These are phyloP conservation scores for Arrhopalites spinosus DNA, from an alignment of 2,888 invertebrate species.

Conservation along the genomic window DNA sequence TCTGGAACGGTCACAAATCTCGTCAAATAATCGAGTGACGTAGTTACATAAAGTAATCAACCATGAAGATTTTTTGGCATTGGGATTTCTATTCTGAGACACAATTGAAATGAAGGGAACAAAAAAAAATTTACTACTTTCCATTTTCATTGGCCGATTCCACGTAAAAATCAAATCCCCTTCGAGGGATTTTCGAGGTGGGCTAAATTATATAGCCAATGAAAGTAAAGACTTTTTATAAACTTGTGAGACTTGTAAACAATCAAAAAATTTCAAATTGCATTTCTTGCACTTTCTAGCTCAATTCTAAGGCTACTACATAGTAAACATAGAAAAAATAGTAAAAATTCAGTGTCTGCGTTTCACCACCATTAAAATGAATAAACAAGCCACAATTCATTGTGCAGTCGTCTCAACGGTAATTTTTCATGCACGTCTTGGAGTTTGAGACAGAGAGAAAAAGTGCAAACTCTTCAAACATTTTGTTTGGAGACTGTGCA, in stretches of 20 bases:
- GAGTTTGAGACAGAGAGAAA: neutral
- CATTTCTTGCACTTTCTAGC: conserved; percentile 19
- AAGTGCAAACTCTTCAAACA: too few relatives aligned
- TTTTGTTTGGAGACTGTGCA: too few relatives aligned
- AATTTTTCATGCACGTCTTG: neutral
- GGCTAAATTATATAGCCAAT: too few relatives aligned
- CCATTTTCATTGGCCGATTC: neutral
- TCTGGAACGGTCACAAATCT: too few relatives aligned
- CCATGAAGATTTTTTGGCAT: too few relatives aligned
- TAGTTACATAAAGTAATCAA: too few relatives aligned
- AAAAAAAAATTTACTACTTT: neutral
- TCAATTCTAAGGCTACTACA: conserved; percentile 21
- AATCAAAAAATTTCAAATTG: neutral
- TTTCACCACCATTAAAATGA: neutral
- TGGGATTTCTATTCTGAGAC: neutral
- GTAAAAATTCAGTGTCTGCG: neutral
- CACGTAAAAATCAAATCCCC: too few relatives aligned
- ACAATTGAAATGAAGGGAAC: neutral
- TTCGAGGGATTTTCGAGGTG: too few relatives aligned
- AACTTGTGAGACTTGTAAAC: neutral
- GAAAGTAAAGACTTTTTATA: neutral
- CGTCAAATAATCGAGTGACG: too few relatives aligned
- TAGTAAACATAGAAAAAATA: neutral
- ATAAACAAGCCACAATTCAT: neutral
- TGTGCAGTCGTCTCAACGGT: neutral